Evolutionary conservation across 2,797 vertebrate species (phyloP), one percentile per base, ranked within the genome.

Genomic region (Meda fulgida): DNA sequence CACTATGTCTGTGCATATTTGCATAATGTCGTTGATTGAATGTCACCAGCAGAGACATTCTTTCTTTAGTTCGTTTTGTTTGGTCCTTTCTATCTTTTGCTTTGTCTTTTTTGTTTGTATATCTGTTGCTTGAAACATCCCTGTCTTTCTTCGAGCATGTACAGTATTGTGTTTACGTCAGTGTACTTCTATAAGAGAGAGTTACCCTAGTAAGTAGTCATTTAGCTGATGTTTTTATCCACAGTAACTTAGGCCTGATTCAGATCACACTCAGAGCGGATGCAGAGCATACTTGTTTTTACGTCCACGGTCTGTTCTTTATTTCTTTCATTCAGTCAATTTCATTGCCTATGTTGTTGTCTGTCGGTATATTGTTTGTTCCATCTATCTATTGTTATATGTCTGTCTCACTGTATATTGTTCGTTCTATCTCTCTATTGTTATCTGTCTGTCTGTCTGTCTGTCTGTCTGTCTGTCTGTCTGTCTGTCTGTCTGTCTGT

Each of bases 11-110:
- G 48, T 55, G 53, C 34, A n/a, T 58, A 80, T 89, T 88, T 93
- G 89, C 92, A 92, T 91, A 92, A 92, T 94, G 92, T 78, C 14
- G 88, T 84, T 86, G 85, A 84, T 87, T 78, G 82, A 81, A 84
- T 71, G 75, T 66, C 83, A 84, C 76, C 77, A 79, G 66, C 29
- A 0, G 53, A 78, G 66, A 40, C 34, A 60, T 60, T 31, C 67
- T 70, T 34, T 73, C 70, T 77, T 65, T 34, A 34, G 72, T 48
- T 75, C 18, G 72, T 75, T 75, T 66, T 43, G 29, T 21, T 58
- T 75, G 65, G 34, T 34, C 36, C 65, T 31, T 78, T 58, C 21
- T 36, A 5, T 83, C 40, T 43, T 34, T 75, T 51, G 34, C 48
- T 14, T 72, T 89, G 88, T 88, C 71, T 84, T 81, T 21, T 85